Conservation (phyloP, 2,797 vertebrate species). For the Thamnophis elegans region DNA sequence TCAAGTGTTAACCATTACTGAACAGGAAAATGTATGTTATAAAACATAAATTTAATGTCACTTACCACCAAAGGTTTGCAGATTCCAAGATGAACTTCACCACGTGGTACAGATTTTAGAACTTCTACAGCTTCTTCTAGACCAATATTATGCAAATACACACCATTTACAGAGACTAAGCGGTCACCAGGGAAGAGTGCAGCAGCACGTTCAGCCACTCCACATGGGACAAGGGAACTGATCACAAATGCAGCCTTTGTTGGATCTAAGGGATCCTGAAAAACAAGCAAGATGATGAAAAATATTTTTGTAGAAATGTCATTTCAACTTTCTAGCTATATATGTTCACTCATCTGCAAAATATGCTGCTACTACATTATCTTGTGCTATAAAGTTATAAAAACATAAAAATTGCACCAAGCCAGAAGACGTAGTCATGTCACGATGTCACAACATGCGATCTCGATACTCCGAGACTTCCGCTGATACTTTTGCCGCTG, state of each 20-base stretch:
- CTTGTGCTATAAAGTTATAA: not conserved
- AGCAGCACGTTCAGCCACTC: slow-evolving; percentile 81
- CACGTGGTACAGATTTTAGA: slow-evolving; percentile 83
- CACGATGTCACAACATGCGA: too few relatives aligned
- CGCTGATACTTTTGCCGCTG: too few relatives aligned
- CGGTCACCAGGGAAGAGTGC: slow-evolving; percentile 88
- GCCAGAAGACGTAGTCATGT: too few relatives aligned
- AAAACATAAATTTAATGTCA: not conserved
- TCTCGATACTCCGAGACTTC: too few relatives aligned
- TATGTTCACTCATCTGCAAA: not conserved
- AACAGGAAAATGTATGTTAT: not conserved
- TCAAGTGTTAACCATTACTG: slow-evolving; percentile 16
- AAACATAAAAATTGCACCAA: not conserved
- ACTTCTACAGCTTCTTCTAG: slow-evolving; percentile 87
- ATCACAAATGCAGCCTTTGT: slow-evolving; percentile 89
- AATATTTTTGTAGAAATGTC: not conserved
- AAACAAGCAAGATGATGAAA: slow-evolving; percentile 40
- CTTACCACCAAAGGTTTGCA: slow-evolving; percentile 87
- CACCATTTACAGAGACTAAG: slow-evolving; percentile 87
- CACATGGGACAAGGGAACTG: slow-evolving; percentile 85
- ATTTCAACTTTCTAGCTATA: not conserved
- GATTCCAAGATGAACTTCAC: slow-evolving; percentile 85
- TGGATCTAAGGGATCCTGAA: slow-evolving; percentile 88
- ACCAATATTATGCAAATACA: slow-evolving; percentile 71
- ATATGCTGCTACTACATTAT: not conserved